Evolutionary conservation across 1,140 invertebrate genomes (phyloP).

Genomic region (Laupala kohalensis): DNA sequence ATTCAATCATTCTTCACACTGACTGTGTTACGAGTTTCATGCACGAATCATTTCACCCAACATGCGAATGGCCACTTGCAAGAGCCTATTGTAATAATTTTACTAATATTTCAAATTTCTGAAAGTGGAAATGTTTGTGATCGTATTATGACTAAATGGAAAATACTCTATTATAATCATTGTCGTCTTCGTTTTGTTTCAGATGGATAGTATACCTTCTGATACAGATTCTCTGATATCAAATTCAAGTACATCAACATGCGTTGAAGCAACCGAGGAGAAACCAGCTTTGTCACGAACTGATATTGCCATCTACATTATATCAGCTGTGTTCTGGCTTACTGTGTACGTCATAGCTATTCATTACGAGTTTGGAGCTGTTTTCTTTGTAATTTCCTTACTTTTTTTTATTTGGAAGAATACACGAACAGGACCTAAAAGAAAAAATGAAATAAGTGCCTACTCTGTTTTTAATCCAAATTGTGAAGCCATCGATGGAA

Average conservation of each 20-base stretch:
- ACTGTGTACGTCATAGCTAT: slow-evolving; percentile 53
- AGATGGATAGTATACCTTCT: background rate
- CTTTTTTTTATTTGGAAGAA: slow-evolving; percentile 74
- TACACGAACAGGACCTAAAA: slow-evolving; percentile 57
- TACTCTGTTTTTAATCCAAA: slow-evolving; percentile 97
- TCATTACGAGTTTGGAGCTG: slow-evolving; percentile 74
- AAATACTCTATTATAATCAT: too few species aligned
- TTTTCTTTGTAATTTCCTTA: slow-evolving; percentile 70
- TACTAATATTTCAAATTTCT: too few species aligned
- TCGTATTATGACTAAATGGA: too few species aligned
- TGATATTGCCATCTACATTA: background rate
- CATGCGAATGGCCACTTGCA: too few species aligned
- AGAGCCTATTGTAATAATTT: too few species aligned
- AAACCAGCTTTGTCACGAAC: background rate
- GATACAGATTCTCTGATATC: background rate
- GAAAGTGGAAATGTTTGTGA: too few species aligned
- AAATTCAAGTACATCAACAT: background rate
- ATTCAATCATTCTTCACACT: too few species aligned
- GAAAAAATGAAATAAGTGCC: slow-evolving; percentile 69
- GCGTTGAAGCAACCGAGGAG: background rate
- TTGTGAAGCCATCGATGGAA: slow-evolving; percentile 83
- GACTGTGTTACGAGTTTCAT: too few species aligned
- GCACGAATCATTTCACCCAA: too few species aligned
- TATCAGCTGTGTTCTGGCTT: slow-evolving; percentile 39
- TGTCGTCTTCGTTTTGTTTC: too few species aligned